phyloP scores from a whole-genome alignment of 2,113 vertebrate species.

The Antennarius striatus region DNA sequence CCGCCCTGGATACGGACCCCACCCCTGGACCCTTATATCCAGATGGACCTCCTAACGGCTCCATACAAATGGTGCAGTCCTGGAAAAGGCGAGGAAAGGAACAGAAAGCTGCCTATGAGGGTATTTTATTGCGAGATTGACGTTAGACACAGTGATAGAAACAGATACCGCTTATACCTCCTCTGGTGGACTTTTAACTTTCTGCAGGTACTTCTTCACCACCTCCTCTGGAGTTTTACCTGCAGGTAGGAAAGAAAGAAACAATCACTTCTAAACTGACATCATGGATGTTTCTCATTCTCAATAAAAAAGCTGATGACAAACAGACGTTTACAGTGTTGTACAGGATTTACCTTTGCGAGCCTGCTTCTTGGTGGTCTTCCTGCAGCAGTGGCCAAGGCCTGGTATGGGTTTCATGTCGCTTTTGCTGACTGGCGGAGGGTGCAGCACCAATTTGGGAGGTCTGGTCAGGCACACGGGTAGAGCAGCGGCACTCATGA shows the following conservation, averaged over 20 bases:
- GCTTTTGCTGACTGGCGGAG: constrained; percentile 90
- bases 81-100: constrained; percentile 15
- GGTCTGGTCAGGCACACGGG: constrained; percentile 93
- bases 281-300: too few relatives aligned
- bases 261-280: neutral
- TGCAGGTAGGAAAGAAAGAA: constrained; percentile 47
- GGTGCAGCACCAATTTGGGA: constrained; percentile 90
- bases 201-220: constrained; percentile 92
- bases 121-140: too few relatives aligned
- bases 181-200: constrained; percentile 88
- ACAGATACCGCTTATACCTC: constrained; percentile 78
- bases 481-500: constrained; percentile 92
- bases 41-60: constrained; percentile 85
- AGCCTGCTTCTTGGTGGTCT: constrained; percentile 94
- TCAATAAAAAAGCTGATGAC: neutral
- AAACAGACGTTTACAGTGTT: neutral
- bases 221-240: constrained; percentile 93
- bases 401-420: constrained; percentile 93
- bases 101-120: neutral
- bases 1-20: constrained; percentile 79
- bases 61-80: constrained; percentile 98
- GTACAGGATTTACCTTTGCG: constrained; percentile 83
- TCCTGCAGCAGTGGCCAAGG: constrained; percentile 90
- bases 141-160: neutral
- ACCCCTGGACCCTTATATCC: constrained; percentile 89